Evolutionary conservation across 2,888 invertebrate species (phyloP), one percentile per base, ranked within the genome.

Genomic region (Sussaba pulchella): DNA sequence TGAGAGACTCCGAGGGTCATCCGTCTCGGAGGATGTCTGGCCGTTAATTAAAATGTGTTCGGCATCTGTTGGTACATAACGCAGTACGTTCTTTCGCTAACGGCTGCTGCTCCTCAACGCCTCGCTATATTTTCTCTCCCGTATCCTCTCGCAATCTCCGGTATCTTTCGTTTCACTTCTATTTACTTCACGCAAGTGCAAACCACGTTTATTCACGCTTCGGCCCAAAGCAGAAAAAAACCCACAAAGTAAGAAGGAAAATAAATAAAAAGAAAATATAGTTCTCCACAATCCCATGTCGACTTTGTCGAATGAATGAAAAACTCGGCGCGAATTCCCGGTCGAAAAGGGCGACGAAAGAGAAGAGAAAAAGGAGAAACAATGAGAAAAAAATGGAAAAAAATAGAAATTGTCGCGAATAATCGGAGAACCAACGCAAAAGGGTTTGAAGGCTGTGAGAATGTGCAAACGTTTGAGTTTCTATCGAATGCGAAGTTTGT

Each of bases 31-130:
- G 89, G 89, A 90, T 89, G 90, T 91, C 89, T 89, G 90, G 87
- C 73, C 80, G 89, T 88, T 90, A 89, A 91, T 91, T 91, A 90
- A 91, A 91, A 91, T 89, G 90, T 91, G 91, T 89, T 88, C 87
- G 87, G 89, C 91, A 91, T 91, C 89, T 91, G 91, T 88, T 82
- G 74, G 79, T 72, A 63, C 67, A 61, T 63, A 36, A 57, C 57
- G 57, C 57, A 36, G 1, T 31, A 17, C 41, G 21, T 21, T 39
- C 21, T 43, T 41, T 39, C n/a, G 41, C 39, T 41, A n/a, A n/a
- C n/a, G n/a, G n/a, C n/a, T n/a, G n/a, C n/a, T n/a, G n/a, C n/a
- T n/a, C n/a, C n/a, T n/a, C n/a, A n/a, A n/a, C n/a, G n/a, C n/a
- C n/a, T n/a, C n/a, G n/a, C n/a, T n/a, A n/a, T n/a, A n/a, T 83